A percentile compares a stretch with the other conserved stretches of the same genome.
phyloP scores from a whole-genome alignment of 2,888 invertebrate species.

The Lochmaea capreae region DNA sequence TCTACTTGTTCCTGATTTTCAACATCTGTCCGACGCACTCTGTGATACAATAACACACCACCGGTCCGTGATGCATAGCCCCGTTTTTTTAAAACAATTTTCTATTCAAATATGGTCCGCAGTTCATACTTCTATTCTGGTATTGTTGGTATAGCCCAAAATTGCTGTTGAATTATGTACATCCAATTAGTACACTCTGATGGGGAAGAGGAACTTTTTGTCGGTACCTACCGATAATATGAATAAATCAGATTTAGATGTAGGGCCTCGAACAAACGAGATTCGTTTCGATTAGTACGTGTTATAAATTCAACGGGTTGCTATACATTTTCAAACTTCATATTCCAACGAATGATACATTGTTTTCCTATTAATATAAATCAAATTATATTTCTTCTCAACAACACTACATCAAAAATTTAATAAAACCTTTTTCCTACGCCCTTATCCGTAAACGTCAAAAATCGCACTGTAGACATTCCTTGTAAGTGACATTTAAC shows the following conservation, averaged over 20 bases:
- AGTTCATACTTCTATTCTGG: conserved; percentile 29
- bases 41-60: conserved; percentile 25
- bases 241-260: conserved; percentile 30
- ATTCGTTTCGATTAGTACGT: conserved; percentile 10
- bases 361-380: too few relatives aligned
- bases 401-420: too few relatives aligned
- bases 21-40: conserved; percentile 52
- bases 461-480: too few relatives aligned
- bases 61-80: conserved; percentile 18
- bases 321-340: background rate
- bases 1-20: conserved; percentile 47
- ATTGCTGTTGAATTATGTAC: conserved; percentile 45
- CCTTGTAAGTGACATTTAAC: too few relatives aligned
- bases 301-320: background rate
- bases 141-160: conserved; percentile 43
- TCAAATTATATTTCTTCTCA: too few relatives aligned
- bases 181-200: conserved; percentile 38
- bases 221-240: conserved; percentile 22
- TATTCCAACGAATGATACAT: background rate
- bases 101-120: conserved; percentile 37
- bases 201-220: conserved; percentile 20
- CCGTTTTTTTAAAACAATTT: conserved; percentile 43
- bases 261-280: conserved; percentile 24
- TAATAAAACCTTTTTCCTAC: too few relatives aligned
- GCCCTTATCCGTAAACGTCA: too few relatives aligned